Evolutionary conservation across 2,113 vertebrate species (phyloP), one percentile per base, ranked within the genome.

Genomic region (Paralichthys olivaceus): DNA sequence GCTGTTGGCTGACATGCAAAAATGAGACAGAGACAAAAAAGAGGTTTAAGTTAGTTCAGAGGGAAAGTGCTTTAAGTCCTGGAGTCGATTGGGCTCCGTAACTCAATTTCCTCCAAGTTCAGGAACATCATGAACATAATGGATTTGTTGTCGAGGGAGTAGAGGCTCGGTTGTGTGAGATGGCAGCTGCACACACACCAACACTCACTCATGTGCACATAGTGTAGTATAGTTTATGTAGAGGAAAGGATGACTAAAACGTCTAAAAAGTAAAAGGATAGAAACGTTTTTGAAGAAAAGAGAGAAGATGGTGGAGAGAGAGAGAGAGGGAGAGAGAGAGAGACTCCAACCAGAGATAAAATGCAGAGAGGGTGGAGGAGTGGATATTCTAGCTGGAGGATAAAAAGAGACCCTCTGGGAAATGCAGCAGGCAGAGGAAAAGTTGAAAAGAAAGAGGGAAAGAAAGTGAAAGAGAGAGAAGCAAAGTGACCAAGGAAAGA

Each of bases 81-180:
- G 37, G 58, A 85, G 79, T 85, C 80, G 28, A 79, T 75, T 32
- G 58, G 58, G 69, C 73, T 84, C 60, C 49, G 37, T 81, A 87
- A 88, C 76, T 87, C 78, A 85, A 89, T 92, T 87, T 87, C 80
- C 60, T 84, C 54, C 5, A 73, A 85, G 79, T 79, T 79, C 76
- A 84, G 61, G 69, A 82, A 83, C 85, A 89, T 81, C 81, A 71
- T 80, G 65, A 63, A 83, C 79, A 81, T 89, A 88, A 90, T 89
- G 67, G 84, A 79, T 79, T 87, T 89, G 65, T 81, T 83, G 77
- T 84, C 74, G 74, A 61, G 79, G 69, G 69, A 86, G 69, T 28
- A 59, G 69, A 69, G 47, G 43, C 69, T 69, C 57, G 53, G 65
- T 68, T 61, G 76, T 77, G 65, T 75, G 61, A 69, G 67, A 69